A percentile compares a stretch with the other conserved stretches of the same genome.
phyloP scores from a whole-genome alignment of 2,888 invertebrate genomes.

The Muschampia plurimacula region DNA sequence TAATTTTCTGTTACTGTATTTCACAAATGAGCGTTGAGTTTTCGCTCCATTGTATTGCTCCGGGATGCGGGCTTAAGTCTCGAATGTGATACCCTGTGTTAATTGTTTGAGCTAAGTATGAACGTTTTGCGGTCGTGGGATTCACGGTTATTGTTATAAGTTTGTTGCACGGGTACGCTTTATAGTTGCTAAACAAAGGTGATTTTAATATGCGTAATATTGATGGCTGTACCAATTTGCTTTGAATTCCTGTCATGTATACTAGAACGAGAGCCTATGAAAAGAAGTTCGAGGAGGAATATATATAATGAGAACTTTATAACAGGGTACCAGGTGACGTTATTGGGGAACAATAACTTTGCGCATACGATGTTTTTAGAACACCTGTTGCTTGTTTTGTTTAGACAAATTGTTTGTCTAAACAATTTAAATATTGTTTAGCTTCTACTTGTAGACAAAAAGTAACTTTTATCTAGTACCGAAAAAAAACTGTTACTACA shows the following conservation, averaged over 20 bases:
- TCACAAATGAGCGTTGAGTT: constrained; percentile 74
- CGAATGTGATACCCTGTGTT: constrained; percentile 75
- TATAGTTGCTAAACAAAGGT: constrained; percentile 70
- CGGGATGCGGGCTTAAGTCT: constrained; percentile 74
- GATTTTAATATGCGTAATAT: constrained; percentile 45
- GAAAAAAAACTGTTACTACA: neutral
- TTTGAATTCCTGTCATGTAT: constrained; percentile 35
- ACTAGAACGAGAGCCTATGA: constrained; percentile 13
- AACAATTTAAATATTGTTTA: neutral
- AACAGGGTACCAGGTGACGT: constrained; percentile 12
- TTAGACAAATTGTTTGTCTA: neutral
- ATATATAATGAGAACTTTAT: constrained; percentile 6
- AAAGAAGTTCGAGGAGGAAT: constrained; percentile 2
- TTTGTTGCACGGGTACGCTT: constrained; percentile 68
- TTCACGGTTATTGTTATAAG: constrained; percentile 77
- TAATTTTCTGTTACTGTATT: constrained; percentile 80
- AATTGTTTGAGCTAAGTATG: constrained; percentile 80
- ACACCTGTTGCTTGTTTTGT: neutral
- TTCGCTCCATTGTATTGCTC: constrained; percentile 75
- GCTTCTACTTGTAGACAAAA: neutral
- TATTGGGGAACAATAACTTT: constrained; percentile 16
- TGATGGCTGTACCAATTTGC: constrained; percentile 53
- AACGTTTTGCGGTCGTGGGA: constrained; percentile 71
- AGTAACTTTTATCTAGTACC: neutral
- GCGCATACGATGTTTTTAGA: constrained; percentile 9